phyloP scores from a whole-genome alignment of 2,797 vertebrate genomes.

The Pipistrellus kuhlii region DNA sequence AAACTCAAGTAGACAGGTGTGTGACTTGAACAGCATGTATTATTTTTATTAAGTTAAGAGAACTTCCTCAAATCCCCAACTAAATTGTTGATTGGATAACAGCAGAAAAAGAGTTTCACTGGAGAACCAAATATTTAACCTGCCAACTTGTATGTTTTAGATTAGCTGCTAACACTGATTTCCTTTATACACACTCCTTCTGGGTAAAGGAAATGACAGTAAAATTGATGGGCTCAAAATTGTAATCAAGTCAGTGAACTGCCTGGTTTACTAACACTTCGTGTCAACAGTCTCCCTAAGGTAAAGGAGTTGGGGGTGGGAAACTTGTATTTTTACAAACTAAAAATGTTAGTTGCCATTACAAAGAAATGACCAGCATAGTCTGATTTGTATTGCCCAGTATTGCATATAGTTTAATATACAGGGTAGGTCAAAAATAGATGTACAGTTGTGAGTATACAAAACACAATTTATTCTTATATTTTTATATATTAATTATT shows the following conservation, averaged over 20 bases:
- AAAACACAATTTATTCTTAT: not conserved
- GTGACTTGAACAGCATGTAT: not conserved
- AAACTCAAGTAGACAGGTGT: not conserved
- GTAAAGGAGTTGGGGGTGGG: not conserved
- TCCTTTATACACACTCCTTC: not conserved
- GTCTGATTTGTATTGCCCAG: not conserved
- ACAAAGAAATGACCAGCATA: not conserved
- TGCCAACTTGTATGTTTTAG: not conserved
- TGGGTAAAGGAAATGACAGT: conserved; percentile 12
- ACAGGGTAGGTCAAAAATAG: not conserved
- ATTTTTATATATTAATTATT: not conserved
- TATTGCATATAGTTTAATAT: not conserved
- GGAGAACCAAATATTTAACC: not conserved
- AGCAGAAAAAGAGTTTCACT: not conserved
- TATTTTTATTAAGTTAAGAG: conserved; percentile 15
- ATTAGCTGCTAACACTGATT: not conserved
- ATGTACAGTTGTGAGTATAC: not conserved
- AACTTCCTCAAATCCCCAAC: not conserved
- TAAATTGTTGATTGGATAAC: conserved; percentile 8
- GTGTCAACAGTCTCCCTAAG: not conserved
- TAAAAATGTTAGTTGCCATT: not conserved
- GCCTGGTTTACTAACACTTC: not conserved
- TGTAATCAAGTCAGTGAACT: conserved; percentile 1
- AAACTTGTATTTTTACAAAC: not conserved
- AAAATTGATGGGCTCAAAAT: not conserved